Evolutionary conservation across 2,113 vertebrate genomes (phyloP), one percentile per base, ranked within the genome.

Genomic region (Cnemophilus loriae): DNA sequence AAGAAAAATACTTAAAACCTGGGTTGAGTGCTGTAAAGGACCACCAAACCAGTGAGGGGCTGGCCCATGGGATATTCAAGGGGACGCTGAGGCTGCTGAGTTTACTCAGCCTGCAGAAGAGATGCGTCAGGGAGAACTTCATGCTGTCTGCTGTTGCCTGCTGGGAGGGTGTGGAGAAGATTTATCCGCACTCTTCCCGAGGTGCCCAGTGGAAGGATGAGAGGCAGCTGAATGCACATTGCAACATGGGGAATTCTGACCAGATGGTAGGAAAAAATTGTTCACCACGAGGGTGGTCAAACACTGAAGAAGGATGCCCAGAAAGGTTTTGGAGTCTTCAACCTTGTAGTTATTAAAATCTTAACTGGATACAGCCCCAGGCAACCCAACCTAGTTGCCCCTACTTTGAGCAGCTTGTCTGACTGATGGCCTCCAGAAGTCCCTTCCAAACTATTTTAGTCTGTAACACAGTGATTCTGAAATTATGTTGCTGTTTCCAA

Each of bases 281-380:
- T 41, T 77, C 50, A 32, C 19, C 13, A 7, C 0, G 0, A 65
- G 3, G 4, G 3, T 55, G 60, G 28, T 41, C 26, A 49, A 53
- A 46, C 56, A 42, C 11, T 63, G n/a, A 56, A 73, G 30, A 27
- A 59, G 52, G 33, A 42, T 70, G 28, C 18, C 22, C 17, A 28
- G 49, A 39, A 67, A 37, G 2, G 7, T 42, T 9, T 7, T 39
- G 49, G 23, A 4, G 4, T 68, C 26, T 69, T 49, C 52, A 61
- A 7, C 16, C 41, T 69, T n/a, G 16, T 24, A 44, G 18, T 20
- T 70, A 44, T 3, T 56, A 16, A 73, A 28, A 69, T 24, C 24
- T 53, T 47, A 50, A 32, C 30, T 24, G 41, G 19, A 57, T 3
- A 4, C 37, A 88, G 42, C 16, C 20, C 7, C 3, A 1, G 41